Evolutionary conservation across 2,113 vertebrate species (phyloP).

Genomic region (Microtus pennsylvanicus): DNA sequence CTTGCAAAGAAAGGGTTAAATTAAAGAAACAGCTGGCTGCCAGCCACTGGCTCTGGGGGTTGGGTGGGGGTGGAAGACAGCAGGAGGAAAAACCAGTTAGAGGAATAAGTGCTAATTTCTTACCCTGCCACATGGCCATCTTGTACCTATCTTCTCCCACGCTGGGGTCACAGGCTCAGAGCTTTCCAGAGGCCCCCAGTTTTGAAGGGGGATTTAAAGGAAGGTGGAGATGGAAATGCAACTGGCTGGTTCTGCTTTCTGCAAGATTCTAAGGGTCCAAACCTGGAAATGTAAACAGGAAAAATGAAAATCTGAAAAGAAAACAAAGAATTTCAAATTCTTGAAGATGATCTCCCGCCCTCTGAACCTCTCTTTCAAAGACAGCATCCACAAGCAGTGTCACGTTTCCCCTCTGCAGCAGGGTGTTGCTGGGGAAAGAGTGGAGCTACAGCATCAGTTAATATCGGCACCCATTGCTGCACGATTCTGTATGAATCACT

Average conservation of each 20-base stretch:
- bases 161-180: conserved; percentile 54
- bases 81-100: conserved; percentile 72
- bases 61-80: conserved; percentile 36
- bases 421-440: neutral
- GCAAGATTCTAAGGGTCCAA: conserved; percentile 39
- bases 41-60: conserved; percentile 58
- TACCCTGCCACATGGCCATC: conserved; percentile 81
- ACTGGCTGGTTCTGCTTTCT: conserved; percentile 37
- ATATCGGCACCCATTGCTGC: neutral
- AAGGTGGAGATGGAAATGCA: neutral
- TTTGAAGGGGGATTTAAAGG: conserved; percentile 25
- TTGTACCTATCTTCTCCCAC: conserved; percentile 67
- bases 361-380: conserved; percentile 44
- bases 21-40: conserved; percentile 74
- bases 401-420: neutral
- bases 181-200: conserved; percentile 58
- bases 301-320: conserved; percentile 59
- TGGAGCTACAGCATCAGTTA: neutral
- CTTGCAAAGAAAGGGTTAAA: conserved; percentile 74
- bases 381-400: neutral
- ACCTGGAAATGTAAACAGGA: conserved; percentile 72
- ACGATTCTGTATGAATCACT: conserved; percentile 39
- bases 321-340: conserved; percentile 11
- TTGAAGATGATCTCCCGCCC: conserved; percentile 31
- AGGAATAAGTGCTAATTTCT: conserved; percentile 72